phyloP scores from a whole-genome alignment of 2,888 invertebrate genomes.

The Xylophagus ater region DNA sequence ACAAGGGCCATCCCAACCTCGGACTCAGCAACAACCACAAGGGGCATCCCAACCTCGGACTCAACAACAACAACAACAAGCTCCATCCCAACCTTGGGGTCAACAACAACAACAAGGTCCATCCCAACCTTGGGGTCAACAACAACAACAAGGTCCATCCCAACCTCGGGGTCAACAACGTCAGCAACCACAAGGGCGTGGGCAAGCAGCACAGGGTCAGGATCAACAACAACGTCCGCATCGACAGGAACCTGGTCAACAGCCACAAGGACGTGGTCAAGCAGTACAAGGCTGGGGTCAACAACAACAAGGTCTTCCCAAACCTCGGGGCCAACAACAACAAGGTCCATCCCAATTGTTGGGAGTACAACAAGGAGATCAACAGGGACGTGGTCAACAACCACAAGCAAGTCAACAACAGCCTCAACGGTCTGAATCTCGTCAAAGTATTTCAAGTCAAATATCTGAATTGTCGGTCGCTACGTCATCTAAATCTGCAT shows the following conservation, averaged over 20 bases:
- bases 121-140: not conserved
- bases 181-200: slow-evolving; percentile 6
- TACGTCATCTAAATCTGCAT: no score
- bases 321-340: slow-evolving; percentile 1
- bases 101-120: slow-evolving; percentile 3
- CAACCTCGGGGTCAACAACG: not conserved
- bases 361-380: not conserved
- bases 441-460: not conserved
- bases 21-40: slow-evolving; percentile 10
- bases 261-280: slow-evolving; percentile 3
- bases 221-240: slow-evolving; percentile 2
- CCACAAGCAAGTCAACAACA: slow-evolving; percentile 2
- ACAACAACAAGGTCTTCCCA: not conserved
- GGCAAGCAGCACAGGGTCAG: slow-evolving; percentile 6
- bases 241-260: slow-evolving; percentile 1
- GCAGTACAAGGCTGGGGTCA: no score
- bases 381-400: not conserved
- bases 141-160: not conserved
- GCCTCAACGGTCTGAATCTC: not conserved
- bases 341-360: not conserved
- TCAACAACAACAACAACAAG: slow-evolving; percentile 6
- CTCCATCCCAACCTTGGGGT: not conserved
- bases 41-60: slow-evolving; percentile 9
- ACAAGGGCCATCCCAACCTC: no score
- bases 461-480: not conserved